Base-by-base conservation (phyloP, 2,888 invertebrate species). In the Carcina quercana region DNA sequence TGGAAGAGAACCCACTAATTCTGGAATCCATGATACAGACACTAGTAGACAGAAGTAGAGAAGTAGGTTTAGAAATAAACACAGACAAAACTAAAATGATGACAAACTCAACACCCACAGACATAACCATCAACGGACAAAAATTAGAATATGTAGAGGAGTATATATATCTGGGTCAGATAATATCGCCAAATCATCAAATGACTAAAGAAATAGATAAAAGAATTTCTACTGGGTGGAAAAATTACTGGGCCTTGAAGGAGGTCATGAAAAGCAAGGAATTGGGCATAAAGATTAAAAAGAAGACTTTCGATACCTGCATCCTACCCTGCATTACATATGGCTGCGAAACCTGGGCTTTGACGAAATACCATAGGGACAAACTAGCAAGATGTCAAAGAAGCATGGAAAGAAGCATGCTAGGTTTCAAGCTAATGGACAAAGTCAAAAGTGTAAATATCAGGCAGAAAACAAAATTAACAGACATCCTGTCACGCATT, bases 161-260 rank as follows among this genome's bases (percentile, higher is more conserved):
- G 31, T 44, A 44, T 12, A 35, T 39, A 14, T 37, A 44, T 21
- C 34, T 50, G 10, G 40, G 47, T 6, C 45, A 45, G 19, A 7
- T 42, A 8, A 38, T 42, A 24, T 35, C 43, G 10, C 27, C 32
- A 7, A 31, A 11, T 21, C 32, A 42, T 3, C 28, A 10, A 1
- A 39, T 30, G n/a, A 12, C 24, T 1, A 44, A 41, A 36, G 40
- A 44, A 41, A 33, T 44, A 2, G 34, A 43, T 12, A 41, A 31
- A 26, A 43, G 42, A 17, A 38, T 38, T 25, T 14, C 22, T 6
- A 37, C 32, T 6, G 30, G 30, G 7, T 43, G 42, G 38, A 38
- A 36, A 30, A 34, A 35, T 13, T 41, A 37, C 14, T 38, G 42
- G 42, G 21, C 29, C 1, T 21, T 43, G 2, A 40, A 27, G 7